These are phyloP conservation scores for Sorex maritimensis DNA, from an alignment of 2,797 vertebrate species.

Conservation along the genomic window DNA sequence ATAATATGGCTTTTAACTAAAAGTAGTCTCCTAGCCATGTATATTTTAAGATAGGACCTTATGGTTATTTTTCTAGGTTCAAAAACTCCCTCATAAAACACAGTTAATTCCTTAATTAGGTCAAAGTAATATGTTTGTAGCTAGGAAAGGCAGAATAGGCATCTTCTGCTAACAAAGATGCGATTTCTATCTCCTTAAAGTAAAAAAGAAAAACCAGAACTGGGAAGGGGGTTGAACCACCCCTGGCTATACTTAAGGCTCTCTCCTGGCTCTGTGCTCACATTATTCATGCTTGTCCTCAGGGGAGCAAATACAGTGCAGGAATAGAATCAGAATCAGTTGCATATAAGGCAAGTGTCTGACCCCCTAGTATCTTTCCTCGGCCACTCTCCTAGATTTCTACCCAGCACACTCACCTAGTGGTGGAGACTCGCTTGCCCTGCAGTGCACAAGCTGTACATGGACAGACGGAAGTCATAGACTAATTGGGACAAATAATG, in stretches of 20 bases:
- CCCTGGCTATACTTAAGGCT: too few relatives aligned
- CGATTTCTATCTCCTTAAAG: not conserved
- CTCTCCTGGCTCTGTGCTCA: too few relatives aligned
- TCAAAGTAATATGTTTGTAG: constrained; percentile 37
- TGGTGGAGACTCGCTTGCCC: not conserved
- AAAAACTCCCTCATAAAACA: not conserved
- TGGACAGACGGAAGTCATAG: not conserved
- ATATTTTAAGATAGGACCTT: constrained; percentile 13
- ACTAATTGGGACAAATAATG: not conserved
- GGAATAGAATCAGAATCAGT: too few relatives aligned
- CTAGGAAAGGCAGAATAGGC: not conserved
- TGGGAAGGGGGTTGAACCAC: too few relatives aligned
- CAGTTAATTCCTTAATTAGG: not conserved
- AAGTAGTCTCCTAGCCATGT: not conserved
- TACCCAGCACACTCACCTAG: not conserved
- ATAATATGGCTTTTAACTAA: constrained; percentile 20
- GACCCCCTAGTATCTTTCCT: too few relatives aligned
- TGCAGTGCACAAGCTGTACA: rapidly evolving
- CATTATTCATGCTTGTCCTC: too few relatives aligned
- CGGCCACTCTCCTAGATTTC: not conserved
- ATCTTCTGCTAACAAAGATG: not conserved
- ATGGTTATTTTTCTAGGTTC: not conserved
- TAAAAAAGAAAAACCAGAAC: too few relatives aligned
- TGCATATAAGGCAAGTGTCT: too few relatives aligned
- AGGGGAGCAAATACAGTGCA: too few relatives aligned